A percentile compares a stretch with the other conserved stretches of the same genome.
These are phyloP conservation scores for Cebidichthys violaceus DNA, from an alignment of 2,113 vertebrate species.

Conservation along the genomic window DNA sequence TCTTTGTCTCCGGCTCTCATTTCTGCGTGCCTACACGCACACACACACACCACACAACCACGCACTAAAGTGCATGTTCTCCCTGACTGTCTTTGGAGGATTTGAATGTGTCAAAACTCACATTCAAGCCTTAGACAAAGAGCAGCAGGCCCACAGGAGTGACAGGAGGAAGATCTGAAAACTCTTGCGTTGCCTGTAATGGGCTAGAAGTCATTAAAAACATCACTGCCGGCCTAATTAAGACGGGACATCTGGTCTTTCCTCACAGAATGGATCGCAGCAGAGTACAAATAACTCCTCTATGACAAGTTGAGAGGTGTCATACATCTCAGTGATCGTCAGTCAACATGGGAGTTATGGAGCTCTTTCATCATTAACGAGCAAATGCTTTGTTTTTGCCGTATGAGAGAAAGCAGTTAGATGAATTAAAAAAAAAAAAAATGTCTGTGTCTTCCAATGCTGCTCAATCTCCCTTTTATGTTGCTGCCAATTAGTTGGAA, in stretches of 20 bases:
- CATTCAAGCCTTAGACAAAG: slow-evolving; percentile 66
- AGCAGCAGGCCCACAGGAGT: slow-evolving; percentile 72
- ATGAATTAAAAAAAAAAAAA: slow-evolving; percentile 58
- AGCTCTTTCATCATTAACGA: slow-evolving; percentile 84
- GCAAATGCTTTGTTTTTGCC: slow-evolving; percentile 80
- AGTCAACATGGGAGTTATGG: slow-evolving; percentile 84
- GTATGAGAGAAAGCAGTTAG: slow-evolving; percentile 74
- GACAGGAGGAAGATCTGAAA: slow-evolving; percentile 82
- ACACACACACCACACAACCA: slow-evolving; percentile 12
- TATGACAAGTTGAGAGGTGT: slow-evolving; percentile 86
- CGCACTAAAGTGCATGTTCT: slow-evolving; percentile 21
- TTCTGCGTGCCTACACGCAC: background rate
- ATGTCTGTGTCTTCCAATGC: slow-evolving; percentile 65
- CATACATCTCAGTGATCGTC: slow-evolving; percentile 87
- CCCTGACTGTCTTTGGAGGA: slow-evolving; percentile 65
- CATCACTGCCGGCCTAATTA: slow-evolving; percentile 93
- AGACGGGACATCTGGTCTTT: slow-evolving; percentile 91
- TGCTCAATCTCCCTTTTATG: slow-evolving; percentile 71
- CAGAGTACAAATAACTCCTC: slow-evolving; percentile 85
- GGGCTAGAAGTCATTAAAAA: slow-evolving; percentile 87
- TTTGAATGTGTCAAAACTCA: slow-evolving; percentile 76
- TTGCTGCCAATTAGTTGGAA: slow-evolving; percentile 77
- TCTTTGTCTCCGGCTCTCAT: slow-evolving; percentile 55
- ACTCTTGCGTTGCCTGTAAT: slow-evolving; percentile 79
- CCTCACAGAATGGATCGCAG: slow-evolving; percentile 82